Base-by-base conservation (phyloP, 2,888 invertebrate species). In the Hipparchia sbordonii region DNA sequence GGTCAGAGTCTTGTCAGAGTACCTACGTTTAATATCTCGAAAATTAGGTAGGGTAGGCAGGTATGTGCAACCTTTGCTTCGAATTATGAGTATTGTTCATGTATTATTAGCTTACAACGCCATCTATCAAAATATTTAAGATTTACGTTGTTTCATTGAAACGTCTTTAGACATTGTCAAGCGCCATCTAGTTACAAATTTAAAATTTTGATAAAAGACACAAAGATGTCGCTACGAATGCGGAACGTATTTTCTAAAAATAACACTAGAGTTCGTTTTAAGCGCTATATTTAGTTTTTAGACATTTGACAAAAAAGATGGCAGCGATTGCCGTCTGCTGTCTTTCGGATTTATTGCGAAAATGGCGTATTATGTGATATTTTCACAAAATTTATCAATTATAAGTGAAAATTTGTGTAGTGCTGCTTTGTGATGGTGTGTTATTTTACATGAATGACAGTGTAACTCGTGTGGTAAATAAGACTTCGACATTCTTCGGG, bases 291-390 rank as follows among this genome's bases (percentile, higher is more conserved):
- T 92, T 93, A 93, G 93, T 92, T 90, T 89, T 91, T 89, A 93
- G 92, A 92, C 91, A 92, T 93, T 93, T 93, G 93, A 93, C 92
- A 93, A 92, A 93, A 93, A 93, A 93, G 93, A 93, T 93, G 93
- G 93, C 93, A 93, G 92, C 92, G 92, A 89, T 85, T 86, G 93
- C 90, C 89, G 92, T 90, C 89, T 89, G 90, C 91, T 89, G 93
- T 91, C 88, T 89, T 87, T 90, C 89, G 91, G 87, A 84, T 89
- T 89, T 91, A 89, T 88, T 91, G 91, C 89, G 86, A 93, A 92
- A 93, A 93, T 93, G 93, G 89, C 91, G 92, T 89, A 91, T 89
- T 90, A 90, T 90, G 92, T 92, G 92, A 92, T 91, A 90, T 88
- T 89, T 91, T 90, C 92, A 91, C 91, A 85, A 85, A 87, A 88